Evolutionary conservation across 2,797 vertebrate species (phyloP).

Genomic region (Chaetophractus vellerosus): DNA sequence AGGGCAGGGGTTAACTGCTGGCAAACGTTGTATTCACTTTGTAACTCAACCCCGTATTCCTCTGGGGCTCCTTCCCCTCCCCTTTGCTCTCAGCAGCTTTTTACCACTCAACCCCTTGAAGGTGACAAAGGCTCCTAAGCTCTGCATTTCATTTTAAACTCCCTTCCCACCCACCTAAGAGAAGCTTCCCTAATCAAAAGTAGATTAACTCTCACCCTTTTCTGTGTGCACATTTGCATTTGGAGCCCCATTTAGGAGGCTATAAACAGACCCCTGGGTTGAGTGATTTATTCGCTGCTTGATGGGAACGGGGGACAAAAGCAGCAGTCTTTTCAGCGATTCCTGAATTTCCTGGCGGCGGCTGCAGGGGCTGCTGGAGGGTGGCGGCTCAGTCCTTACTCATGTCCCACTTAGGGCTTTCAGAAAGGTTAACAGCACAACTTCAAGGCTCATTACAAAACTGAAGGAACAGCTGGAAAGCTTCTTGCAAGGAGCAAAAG

Average conservation of each 20-base stretch:
- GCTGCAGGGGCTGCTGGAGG: neutral
- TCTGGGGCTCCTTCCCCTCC: neutral
- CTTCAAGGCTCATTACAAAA: constrained; percentile 65
- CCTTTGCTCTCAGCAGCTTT: neutral
- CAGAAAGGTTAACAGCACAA: constrained; percentile 66
- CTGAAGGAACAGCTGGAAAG: constrained; percentile 23
- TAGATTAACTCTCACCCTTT: constrained; percentile 82
- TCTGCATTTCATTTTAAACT: neutral
- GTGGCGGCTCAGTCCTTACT: neutral
- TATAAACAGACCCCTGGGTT: constrained; percentile 65
- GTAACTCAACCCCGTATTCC: neutral
- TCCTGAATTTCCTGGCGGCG: neutral
- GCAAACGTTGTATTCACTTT: neutral
- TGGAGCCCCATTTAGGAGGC: constrained; percentile 66
- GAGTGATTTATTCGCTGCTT: constrained; percentile 72
- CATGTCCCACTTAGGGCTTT: constrained; percentile 67
- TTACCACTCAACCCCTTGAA: neutral
- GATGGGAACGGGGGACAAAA: constrained; percentile 74
- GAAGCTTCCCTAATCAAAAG: constrained; percentile 78
- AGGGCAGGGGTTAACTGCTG: constrained; percentile 64
- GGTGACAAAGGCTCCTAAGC: constrained; percentile 48
- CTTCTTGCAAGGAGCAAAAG: constrained; percentile 66
- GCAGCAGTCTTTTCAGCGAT: constrained; percentile 13
- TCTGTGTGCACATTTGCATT: constrained; percentile 63
- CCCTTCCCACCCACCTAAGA: constrained; percentile 48